Evolutionary conservation across 2,113 vertebrate genomes (phyloP).

Genomic region (Poeciliopsis turrubarensis): DNA sequence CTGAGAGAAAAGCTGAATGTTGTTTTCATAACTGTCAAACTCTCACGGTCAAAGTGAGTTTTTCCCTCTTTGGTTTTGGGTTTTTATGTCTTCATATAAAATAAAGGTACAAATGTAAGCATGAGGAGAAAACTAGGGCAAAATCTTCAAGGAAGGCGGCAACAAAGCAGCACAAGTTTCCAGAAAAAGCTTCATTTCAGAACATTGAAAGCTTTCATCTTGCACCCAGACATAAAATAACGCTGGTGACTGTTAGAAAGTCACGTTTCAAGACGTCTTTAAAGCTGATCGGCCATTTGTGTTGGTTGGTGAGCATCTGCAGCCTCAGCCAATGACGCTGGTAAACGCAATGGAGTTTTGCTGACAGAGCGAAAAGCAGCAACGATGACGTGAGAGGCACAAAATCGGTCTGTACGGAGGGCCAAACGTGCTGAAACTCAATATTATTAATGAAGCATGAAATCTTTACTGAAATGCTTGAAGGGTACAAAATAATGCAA

Average conservation of each 20-base stretch:
- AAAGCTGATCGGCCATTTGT: background rate
- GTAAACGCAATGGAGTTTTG: conserved; percentile 42
- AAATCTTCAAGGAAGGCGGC: background rate
- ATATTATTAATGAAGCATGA: background rate
- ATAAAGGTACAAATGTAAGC: background rate
- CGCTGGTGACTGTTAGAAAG: no score
- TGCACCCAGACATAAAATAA: no score
- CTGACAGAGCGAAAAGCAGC: conserved; percentile 60
- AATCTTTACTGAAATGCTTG: background rate
- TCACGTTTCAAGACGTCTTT: no score
- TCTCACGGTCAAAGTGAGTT: background rate
- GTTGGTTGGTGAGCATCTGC: background rate
- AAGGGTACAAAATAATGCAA: no score
- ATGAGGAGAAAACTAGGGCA: background rate
- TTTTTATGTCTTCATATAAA: background rate
- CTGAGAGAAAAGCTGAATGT: no score
- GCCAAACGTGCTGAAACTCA: background rate
- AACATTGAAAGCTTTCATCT: no score
- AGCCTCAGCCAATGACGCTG: conserved; percentile 20
- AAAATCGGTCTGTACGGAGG: background rate
- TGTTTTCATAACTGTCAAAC: no score
- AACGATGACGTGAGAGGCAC: background rate
- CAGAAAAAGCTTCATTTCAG: no score
- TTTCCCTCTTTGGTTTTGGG: background rate
- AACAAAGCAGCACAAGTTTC: background rate